Evolutionary conservation across 1,140 invertebrate species (phyloP).

Genomic region (Augochlora pura): DNA sequence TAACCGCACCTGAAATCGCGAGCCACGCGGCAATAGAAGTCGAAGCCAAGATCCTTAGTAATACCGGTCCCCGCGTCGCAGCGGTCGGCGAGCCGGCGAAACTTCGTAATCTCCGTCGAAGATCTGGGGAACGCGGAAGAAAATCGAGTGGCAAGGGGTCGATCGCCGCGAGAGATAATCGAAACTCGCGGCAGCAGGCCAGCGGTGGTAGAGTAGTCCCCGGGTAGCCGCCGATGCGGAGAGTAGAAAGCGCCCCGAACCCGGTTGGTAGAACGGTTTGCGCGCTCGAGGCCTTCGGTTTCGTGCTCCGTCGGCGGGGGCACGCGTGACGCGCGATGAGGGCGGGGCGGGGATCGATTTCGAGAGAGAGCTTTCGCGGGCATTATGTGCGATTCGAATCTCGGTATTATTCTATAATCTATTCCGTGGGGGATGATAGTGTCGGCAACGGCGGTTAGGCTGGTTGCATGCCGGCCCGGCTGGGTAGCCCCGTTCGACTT

Average conservation of each 20-base stretch:
- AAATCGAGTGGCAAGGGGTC: conserved; percentile 1
- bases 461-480: conserved; percentile 64
- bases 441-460: conserved; percentile 62
- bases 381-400: conserved; percentile 67
- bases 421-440: conserved; percentile 66
- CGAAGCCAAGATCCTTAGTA: no score
- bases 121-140: conserved; percentile 4
- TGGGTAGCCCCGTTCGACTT: conserved; percentile 56
- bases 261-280: background rate
- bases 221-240: no score
- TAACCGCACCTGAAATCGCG: no score
- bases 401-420: conserved; percentile 69
- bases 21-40: no score
- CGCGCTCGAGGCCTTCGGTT: background rate
- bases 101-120: background rate
- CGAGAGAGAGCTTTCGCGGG: conserved; percentile 44
- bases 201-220: no score
- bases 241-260: background rate
- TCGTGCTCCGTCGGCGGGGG: background rate
- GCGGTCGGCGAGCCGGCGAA: background rate
- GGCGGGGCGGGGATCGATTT: conserved; percentile 36
- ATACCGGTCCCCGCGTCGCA: background rate
- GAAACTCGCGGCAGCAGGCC: no score
- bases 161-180: conserved; percentile 5
- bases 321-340: conserved; percentile 1